A percentile compares a stretch with the other conserved stretches of the same genome.
Conservation (phyloP, 1,140 invertebrate genomes). For the Leptinotarsa texana region DNA sequence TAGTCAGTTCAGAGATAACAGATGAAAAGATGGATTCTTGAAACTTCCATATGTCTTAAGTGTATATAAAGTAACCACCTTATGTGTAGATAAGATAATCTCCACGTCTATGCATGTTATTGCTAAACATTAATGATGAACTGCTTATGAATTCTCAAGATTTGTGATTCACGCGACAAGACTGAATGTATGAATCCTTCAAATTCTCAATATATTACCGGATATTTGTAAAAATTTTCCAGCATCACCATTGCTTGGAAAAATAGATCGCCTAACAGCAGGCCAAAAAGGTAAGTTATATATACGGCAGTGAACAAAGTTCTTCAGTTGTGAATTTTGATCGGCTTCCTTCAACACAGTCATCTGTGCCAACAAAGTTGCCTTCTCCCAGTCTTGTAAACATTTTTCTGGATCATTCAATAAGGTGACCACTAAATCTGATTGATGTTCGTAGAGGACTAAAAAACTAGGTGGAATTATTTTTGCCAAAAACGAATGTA, state of each 20-base stretch:
- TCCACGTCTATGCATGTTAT: no score
- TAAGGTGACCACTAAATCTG: conserved; percentile 62
- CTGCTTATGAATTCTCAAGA: no score
- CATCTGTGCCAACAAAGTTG: conserved; percentile 65
- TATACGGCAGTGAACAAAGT: conserved; percentile 68
- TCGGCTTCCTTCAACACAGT: conserved; percentile 57
- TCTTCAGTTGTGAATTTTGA: conserved; percentile 60
- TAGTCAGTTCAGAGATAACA: no score
- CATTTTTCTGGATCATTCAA: conserved; percentile 60
- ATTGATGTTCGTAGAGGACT: conserved; percentile 64
- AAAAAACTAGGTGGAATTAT: conserved; percentile 61
- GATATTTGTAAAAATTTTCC: conserved; percentile 68
- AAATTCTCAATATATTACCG: conserved; percentile 51
- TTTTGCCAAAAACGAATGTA: conserved; percentile 10
- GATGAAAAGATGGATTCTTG: no score
- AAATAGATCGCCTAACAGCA: conserved; percentile 62
- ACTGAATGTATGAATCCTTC: no score
- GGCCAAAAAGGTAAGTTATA: conserved; percentile 63
- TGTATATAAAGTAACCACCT: no score
- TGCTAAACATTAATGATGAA: no score
- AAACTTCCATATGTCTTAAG: no score
- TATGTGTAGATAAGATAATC: no score
- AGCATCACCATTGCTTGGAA: conserved; percentile 70
- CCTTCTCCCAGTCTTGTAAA: conserved; percentile 66
- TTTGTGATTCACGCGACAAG: no score